Conservation (phyloP, 2,888 invertebrate genomes). For the Luffia ferchaultella region DNA sequence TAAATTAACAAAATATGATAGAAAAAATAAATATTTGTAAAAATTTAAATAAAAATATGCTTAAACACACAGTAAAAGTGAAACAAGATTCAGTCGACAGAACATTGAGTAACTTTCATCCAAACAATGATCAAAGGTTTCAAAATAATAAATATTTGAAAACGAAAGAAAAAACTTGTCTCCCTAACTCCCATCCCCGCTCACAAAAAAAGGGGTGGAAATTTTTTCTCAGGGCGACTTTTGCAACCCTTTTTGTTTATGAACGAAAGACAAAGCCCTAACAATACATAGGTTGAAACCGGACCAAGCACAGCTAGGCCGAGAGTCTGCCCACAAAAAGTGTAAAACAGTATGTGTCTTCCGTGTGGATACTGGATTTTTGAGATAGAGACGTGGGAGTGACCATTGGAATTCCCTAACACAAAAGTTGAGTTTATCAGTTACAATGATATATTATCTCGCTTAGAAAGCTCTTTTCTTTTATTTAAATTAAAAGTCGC, state of each 20-base stretch:
- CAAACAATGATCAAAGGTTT: slow-evolving; percentile 5
- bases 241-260: slow-evolving; percentile 37
- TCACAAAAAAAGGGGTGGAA: neutral
- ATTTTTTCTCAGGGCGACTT: slow-evolving; percentile 39
- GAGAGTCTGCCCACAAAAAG: neutral
- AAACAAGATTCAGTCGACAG: neutral
- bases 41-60: neutral
- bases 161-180: slow-evolving; percentile 2
- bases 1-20: too few species aligned
- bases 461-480: too few species aligned
- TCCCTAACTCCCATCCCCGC: slow-evolving; percentile 1
- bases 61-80: neutral
- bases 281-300: slow-evolving; percentile 5
- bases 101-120: neutral
- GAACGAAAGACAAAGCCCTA: slow-evolving; percentile 6
- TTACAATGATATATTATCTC: too few species aligned
- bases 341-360: too few species aligned
- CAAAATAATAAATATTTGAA: slow-evolving; percentile 4
- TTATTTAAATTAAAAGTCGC: too few species aligned
- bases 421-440: too few species aligned
- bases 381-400: too few species aligned
- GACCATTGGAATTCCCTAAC: too few species aligned
- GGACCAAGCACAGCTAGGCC: neutral
- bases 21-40: too few species aligned
- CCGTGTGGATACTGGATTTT: too few species aligned